Conservation (phyloP, 2,888 invertebrate genomes). For the Tipula vernalis region DNA sequence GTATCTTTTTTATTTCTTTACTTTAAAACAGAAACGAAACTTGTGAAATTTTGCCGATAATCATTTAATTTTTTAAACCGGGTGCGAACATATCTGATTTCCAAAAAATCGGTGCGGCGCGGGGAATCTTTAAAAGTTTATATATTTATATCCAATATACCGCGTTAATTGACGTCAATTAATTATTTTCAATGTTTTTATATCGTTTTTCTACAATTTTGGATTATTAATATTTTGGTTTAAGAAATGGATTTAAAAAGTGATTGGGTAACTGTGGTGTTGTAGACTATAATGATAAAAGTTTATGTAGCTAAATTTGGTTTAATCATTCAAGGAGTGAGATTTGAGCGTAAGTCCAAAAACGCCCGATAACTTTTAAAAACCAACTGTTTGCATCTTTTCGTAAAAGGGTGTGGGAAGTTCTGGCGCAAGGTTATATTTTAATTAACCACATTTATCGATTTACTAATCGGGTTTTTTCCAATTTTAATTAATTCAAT, state of each 20-base stretch:
- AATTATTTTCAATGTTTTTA: neutral
- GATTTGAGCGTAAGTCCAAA: no score
- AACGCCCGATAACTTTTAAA: no score
- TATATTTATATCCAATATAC: neutral
- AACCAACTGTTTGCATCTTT: no score
- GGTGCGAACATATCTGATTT: neutral
- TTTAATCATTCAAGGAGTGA: no score
- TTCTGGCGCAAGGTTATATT: no score
- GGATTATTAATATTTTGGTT: neutral
- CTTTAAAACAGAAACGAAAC: neutral
- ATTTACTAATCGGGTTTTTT: no score
- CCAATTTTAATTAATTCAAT: no score
- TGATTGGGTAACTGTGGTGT: no score
- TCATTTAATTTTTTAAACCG: neutral
- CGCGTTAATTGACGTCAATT: neutral
- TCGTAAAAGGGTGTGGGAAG: no score
- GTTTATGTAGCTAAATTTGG: no score
- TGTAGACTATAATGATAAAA: no score
- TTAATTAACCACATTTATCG: no score
- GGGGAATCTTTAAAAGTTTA: neutral
- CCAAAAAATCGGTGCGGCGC: neutral
- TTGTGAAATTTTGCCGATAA: neutral
- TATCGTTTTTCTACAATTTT: neutral
- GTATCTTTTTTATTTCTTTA: neutral
- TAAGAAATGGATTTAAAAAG: neutral